Evolutionary conservation across 2,113 vertebrate genomes (phyloP), one percentile per base, ranked within the genome.

Genomic region (Corythoichthys intestinalis): DNA sequence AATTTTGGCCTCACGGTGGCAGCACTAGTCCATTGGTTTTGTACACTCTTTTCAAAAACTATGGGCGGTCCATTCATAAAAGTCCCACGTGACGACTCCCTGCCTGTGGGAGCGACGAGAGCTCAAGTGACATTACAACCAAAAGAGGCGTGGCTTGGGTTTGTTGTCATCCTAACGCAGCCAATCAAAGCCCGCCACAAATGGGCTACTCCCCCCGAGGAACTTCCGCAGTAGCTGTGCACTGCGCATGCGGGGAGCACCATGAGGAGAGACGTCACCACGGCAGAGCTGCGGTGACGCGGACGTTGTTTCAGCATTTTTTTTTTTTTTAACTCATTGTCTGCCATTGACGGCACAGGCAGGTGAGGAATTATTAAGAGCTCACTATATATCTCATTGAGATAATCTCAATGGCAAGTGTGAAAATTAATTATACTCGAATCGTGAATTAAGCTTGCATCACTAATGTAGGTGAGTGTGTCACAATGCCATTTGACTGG

Each of bases 1-100:
- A 35, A 2, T 0, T 76, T 76, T 75, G 34, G 72, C 87, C 91
- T 79, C 70, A 80, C 67, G 70, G 85, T 87, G 90, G 90, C 87
- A 82, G 87, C 81, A 91, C 14, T 89, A 54, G 58, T 65, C 81
- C 65, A 73, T 64, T 44, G 6, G 9, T 54, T 10, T 83, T 80
- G 67, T 67, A 6, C 39, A 9, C n/a, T 5, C 35, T 47, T 47
- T n/a, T 3, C 28, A 6, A 13, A 34, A 63, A 20, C 11, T 34
- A 47, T 14, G 61, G 61, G 44, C 61, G 44, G 38, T 63, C 7
- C 50, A 9, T 49, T 53, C 63, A 76, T 39, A 66, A 59, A 53
- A 4, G 37, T 61, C 39, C 54, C 34, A 20, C 46, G 58, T 3
- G 35, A 46, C 20, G 63, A 28, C 34, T 63, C 47, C 17, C 2